Conservation (phyloP, 2,888 invertebrate species). For the Sinhomidia bicolor region DNA sequence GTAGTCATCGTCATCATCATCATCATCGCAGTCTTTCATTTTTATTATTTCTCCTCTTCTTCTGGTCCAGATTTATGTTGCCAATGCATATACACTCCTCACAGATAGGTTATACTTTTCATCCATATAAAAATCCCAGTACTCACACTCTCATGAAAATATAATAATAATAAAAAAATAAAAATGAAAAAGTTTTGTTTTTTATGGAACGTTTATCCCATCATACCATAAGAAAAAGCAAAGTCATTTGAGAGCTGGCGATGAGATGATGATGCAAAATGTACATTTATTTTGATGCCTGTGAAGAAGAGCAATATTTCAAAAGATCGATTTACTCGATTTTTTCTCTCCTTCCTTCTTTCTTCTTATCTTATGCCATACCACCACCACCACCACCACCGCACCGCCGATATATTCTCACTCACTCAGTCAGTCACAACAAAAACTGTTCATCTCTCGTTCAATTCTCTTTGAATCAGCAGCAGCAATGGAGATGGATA, state of each 20-base stretch:
- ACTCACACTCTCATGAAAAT: background rate
- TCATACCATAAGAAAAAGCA: constrained; percentile 41
- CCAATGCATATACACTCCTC: no score
- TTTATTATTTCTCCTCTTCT: background rate
- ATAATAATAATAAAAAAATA: no score
- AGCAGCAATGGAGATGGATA: background rate
- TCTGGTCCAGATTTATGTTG: constrained; percentile 62
- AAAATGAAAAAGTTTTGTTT: background rate
- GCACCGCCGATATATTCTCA: no score
- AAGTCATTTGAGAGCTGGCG: constrained; percentile 41
- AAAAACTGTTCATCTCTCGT: constrained; percentile 35
- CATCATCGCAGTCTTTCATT: no score
- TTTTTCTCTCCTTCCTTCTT: background rate
- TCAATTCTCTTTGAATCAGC: constrained; percentile 3
- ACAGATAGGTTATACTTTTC: no score
- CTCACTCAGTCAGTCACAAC: constrained; percentile 14
- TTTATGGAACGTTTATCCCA: constrained; percentile 43
- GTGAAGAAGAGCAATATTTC: constrained; percentile 48
- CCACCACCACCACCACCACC: background rate
- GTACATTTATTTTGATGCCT: constrained; percentile 46
- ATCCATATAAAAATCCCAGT: background rate
- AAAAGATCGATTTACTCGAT: constrained; percentile 43
- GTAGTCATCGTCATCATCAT: no score
- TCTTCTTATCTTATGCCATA: background rate
- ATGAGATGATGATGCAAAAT: constrained; percentile 48